These are phyloP conservation scores for Takifugu flavidus DNA, from an alignment of 2,113 vertebrate species.

Conservation along the genomic window DNA sequence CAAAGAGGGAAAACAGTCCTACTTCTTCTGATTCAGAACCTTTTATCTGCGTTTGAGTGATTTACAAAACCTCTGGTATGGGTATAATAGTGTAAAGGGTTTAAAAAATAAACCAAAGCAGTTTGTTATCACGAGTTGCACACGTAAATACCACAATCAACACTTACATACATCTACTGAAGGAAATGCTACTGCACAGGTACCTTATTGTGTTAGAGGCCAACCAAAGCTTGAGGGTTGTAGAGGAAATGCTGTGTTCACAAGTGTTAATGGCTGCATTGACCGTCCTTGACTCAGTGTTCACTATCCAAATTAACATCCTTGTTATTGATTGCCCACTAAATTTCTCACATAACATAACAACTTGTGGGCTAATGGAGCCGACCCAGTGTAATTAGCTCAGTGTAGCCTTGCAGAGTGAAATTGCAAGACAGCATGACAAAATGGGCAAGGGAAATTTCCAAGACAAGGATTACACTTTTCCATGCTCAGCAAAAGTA, in stretches of 20 bases:
- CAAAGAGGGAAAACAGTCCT: too few relatives aligned
- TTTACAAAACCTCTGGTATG: too few relatives aligned
- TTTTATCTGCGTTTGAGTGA: too few relatives aligned
- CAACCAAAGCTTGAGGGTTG: slow-evolving; percentile 8
- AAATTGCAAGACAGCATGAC: background rate
- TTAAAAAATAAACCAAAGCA: too few relatives aligned
- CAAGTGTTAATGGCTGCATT: slow-evolving; percentile 16
- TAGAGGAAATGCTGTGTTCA: slow-evolving; percentile 6
- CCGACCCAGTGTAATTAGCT: slow-evolving; percentile 20
- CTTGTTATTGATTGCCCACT: slow-evolving; percentile 38
- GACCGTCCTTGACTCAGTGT: slow-evolving; percentile 14
- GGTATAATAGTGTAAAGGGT: too few relatives aligned
- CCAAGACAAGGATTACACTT: too few relatives aligned
- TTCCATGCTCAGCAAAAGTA: too few relatives aligned
- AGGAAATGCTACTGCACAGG: background rate
- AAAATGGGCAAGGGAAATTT: too few relatives aligned
- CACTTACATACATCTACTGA: too few relatives aligned
- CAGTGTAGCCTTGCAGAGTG: slow-evolving; percentile 6
- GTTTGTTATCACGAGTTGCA: too few relatives aligned
- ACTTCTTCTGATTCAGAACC: too few relatives aligned
- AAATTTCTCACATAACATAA: slow-evolving; percentile 24
- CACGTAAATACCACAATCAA: too few relatives aligned
- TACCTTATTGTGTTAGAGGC: background rate
- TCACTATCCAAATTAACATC: slow-evolving; percentile 20
- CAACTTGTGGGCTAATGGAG: slow-evolving; percentile 37